A percentile compares a stretch with the other conserved stretches of the same genome.
Evolutionary conservation across 2,888 invertebrate species (phyloP).

Genomic region (Lasioglossum villosulum): DNA sequence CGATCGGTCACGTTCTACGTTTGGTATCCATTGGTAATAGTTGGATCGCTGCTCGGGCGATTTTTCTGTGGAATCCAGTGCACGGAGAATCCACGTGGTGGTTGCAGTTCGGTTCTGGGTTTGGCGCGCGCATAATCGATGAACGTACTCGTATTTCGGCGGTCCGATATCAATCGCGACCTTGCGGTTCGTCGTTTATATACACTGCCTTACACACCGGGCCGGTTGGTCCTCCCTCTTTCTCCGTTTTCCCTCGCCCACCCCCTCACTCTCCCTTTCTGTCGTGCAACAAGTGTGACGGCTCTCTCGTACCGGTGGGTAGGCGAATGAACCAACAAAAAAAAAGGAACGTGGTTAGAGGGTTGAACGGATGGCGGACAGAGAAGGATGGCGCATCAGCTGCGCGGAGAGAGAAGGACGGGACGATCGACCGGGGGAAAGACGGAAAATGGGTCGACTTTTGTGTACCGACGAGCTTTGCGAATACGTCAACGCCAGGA

Average conservation of each 20-base stretch:
- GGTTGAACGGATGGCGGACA: conserved; percentile 16
- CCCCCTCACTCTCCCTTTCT: conserved; percentile 43
- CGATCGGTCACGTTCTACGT: neutral
- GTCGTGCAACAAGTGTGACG: conserved; percentile 75
- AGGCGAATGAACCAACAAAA: conserved; percentile 58
- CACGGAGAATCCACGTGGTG: neutral
- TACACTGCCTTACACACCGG: conserved; percentile 51
- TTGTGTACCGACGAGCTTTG: conserved; percentile 71
- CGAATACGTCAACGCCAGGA: conserved; percentile 70
- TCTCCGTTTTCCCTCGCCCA: conserved; percentile 22
- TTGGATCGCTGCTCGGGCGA: neutral
- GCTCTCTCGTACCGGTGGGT: conserved; percentile 49
- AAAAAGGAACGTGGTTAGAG: conserved; percentile 24
- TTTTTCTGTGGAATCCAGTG: neutral
- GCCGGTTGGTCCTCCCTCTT: conserved; percentile 19
- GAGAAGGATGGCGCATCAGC: conserved; percentile 30
- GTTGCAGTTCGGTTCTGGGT: neutral
- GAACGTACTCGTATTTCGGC: conserved; percentile 41
- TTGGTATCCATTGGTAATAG: neutral
- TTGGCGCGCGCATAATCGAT: conserved; percentile 34
- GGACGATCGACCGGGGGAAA: conserved; percentile 23
- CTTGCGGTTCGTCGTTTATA: conserved; percentile 46
- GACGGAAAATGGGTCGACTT: conserved; percentile 74
- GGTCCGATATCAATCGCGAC: conserved; percentile 48
- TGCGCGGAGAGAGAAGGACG: conserved; percentile 24